These are phyloP conservation scores for Nomada ferruginata DNA, from an alignment of 2,888 invertebrate species.

Conservation along the genomic window DNA sequence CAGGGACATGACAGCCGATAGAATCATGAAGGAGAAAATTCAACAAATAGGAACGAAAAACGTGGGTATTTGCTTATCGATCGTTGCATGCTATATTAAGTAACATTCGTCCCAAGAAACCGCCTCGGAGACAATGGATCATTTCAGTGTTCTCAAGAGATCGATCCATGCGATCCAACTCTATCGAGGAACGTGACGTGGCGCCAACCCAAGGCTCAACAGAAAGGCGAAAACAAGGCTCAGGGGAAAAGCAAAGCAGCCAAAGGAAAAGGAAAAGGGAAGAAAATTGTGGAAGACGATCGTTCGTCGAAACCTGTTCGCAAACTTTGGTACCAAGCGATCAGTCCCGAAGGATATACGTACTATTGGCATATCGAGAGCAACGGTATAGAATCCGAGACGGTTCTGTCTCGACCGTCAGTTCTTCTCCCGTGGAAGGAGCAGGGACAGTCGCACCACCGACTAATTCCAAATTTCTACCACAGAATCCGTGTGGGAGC, in stretches of 20 bases:
- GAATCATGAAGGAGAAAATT: constrained; percentile 83
- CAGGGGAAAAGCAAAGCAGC: constrained; percentile 71
- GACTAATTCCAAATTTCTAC: background rate
- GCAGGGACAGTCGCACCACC: too few species aligned
- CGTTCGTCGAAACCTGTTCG: constrained; percentile 56
- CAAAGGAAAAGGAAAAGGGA: constrained; percentile 78
- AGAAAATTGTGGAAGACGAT: constrained; percentile 72
- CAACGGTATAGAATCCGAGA: constrained; percentile 86
- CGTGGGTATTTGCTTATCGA: constrained; percentile 42
- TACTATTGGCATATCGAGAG: constrained; percentile 95
- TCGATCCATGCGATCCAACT: constrained; percentile 78
- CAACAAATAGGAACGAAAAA: constrained; percentile 59
- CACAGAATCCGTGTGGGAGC: constrained; percentile 91
- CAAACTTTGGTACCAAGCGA: constrained; percentile 92
- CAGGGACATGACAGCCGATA: constrained; percentile 82
- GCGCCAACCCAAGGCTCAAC: constrained; percentile 49
- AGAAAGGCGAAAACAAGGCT: constrained; percentile 72
- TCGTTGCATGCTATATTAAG: background rate
- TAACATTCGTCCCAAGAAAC: background rate
- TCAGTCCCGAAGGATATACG: constrained; percentile 90
- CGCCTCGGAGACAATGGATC: background rate
- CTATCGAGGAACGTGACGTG: constrained; percentile 42
- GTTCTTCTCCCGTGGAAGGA: too few species aligned
- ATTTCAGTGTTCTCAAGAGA: constrained; percentile 71
- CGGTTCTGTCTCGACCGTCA: background rate